Evolutionary conservation across 2,888 invertebrate species (phyloP).

Genomic region (Cynaeus angustus): DNA sequence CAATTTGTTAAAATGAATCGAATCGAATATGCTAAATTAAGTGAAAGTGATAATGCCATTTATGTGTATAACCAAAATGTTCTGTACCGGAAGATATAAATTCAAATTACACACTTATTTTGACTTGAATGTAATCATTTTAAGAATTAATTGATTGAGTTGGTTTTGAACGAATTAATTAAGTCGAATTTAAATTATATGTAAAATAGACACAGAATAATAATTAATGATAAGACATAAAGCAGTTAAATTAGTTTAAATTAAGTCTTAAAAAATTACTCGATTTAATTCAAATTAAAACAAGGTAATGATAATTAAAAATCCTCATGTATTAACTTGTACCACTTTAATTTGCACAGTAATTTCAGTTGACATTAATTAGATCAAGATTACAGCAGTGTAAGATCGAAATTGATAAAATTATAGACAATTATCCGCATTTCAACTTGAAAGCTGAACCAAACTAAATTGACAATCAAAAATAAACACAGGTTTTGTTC

Average conservation of each 20-base stretch:
- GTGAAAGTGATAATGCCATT: constrained; percentile 37
- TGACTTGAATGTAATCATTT: constrained; percentile 43
- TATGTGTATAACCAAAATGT: constrained; percentile 25
- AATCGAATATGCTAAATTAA: constrained; percentile 24
- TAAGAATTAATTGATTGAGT: constrained; percentile 41
- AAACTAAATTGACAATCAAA: neutral
- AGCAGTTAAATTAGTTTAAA: constrained; percentile 39
- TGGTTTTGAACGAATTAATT: constrained; percentile 33
- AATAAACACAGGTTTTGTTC: neutral
- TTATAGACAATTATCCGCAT: constrained; percentile 7
- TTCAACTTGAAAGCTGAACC: no score
- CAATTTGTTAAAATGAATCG: constrained; percentile 27
- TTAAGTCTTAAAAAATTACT: constrained; percentile 30
- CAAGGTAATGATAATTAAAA: constrained; percentile 30
- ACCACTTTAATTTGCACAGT: neutral
- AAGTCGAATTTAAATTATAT: constrained; percentile 42
- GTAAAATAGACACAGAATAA: constrained; percentile 29
- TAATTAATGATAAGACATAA: constrained; percentile 40
- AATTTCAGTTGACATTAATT: constrained; percentile 6
- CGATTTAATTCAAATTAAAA: constrained; percentile 32
- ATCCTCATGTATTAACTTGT: constrained; percentile 20
- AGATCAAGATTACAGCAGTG: constrained; percentile 8
- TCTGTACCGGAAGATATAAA: constrained; percentile 37
- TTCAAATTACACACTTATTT: constrained; percentile 41
- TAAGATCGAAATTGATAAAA: constrained; percentile 18